A percentile compares a stretch with the other conserved stretches of the same genome.
phyloP scores from a whole-genome alignment of 1,140 invertebrate species.

The Periplaneta americana region DNA sequence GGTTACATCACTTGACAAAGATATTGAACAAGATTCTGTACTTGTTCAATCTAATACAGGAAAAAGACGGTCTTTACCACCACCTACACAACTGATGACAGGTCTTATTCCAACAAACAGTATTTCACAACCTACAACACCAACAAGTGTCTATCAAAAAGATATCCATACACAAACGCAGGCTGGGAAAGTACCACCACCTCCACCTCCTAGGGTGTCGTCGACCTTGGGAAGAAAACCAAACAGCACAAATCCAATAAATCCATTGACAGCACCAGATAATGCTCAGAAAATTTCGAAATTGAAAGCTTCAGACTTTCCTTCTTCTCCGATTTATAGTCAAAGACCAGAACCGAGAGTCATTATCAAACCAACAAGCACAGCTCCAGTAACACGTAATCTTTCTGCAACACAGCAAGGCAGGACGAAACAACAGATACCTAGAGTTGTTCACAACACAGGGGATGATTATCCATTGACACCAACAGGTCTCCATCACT shows the following conservation, averaged over 20 bases:
- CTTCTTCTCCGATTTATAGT: not conserved
- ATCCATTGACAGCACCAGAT: constrained; percentile 36
- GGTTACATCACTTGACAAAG: constrained; percentile 24
- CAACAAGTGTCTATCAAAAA: constrained; percentile 23
- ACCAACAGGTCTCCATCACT: not conserved
- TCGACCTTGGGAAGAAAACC: constrained; percentile 49
- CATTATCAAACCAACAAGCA: constrained; percentile 42
- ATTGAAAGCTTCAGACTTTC: not conserved
- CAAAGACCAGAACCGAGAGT: constrained; percentile 38
- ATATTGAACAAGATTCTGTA: not conserved
- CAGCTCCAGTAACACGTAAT: constrained; percentile 9
- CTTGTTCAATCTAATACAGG: constrained; percentile 2
- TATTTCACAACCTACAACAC: constrained; percentile 37
- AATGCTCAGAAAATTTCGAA: constrained; percentile 21
- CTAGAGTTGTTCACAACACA: not conserved
- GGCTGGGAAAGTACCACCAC: constrained; percentile 45
- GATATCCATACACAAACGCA: constrained; percentile 12
- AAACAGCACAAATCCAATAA: constrained; percentile 36
- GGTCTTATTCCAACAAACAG: constrained; percentile 9
- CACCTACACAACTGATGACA: constrained; percentile 7
- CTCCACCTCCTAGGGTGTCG: constrained; percentile 55
- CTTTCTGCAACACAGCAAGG: not conserved
- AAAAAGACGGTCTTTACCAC: constrained; percentile 45
- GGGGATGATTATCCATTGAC: not conserved
- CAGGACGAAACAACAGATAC: not conserved